Evolutionary conservation across 2,888 invertebrate species (phyloP), one percentile per base, ranked within the genome.

Genomic region (Meteorus cinctellus): DNA sequence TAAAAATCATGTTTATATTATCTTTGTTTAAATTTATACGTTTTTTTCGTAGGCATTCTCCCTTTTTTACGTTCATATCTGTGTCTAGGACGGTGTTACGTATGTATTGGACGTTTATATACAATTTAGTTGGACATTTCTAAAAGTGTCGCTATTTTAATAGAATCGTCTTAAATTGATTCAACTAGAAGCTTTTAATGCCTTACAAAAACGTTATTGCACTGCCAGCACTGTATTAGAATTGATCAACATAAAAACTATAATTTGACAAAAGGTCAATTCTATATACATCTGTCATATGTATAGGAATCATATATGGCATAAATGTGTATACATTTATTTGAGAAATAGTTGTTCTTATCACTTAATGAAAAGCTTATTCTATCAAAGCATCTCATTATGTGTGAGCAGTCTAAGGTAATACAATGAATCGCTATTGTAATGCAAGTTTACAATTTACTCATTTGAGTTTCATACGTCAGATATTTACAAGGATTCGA

Each of bases 1-100:
- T 84, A 86, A 84, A 81, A 86, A 85, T 83, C 82, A 78, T 80
- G 79, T 78, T 83, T 83, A 82, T 83, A 82, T 84, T 84, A 84
- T 81, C 78, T 85, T 82, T 83, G 65, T 81, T 74, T 29, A 8
- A 71, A 73, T 69, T 72, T 60, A 62, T 66, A 65, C 29, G 16
- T 72, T 48, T 10, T 10, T 69, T 55, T 48, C 65, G 60, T 10
- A 34, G 34, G 34, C 34, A 8, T 45, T 59, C 48, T 69, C 67
- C 60, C 73, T 59, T 41, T 48, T 55, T 29, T 71, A 45, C 66
- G 63, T 66, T 69, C 55, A 65, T 70, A 66, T 70, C 36, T 72
- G 55, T 75, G 51, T 76, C 70, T 67, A 10, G 31, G 48, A 63
- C 34, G 6, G 16, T 66, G 19, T 34, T 66, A 51, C 27, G 29